Conservation (phyloP, 2,113 vertebrate genomes). For the Ictidomys tridecemlineatus region DNA sequence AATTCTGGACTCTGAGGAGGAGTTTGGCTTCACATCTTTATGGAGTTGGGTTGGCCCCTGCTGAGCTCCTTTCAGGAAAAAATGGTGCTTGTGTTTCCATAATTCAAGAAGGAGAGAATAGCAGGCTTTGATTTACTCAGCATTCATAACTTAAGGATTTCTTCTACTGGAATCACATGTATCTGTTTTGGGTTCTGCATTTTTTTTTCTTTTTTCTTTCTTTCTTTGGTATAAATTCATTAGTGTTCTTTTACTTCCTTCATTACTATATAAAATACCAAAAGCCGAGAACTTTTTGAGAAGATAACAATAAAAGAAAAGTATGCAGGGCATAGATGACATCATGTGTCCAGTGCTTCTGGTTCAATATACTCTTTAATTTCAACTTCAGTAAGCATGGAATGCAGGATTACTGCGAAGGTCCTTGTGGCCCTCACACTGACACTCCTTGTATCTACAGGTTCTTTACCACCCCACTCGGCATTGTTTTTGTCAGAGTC, state of each 20-base stretch:
- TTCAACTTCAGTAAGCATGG: neutral
- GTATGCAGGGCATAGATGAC: neutral
- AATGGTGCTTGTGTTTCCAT: neutral
- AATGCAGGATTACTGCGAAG: neutral
- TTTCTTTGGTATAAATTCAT: neutral
- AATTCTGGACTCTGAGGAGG: neutral
- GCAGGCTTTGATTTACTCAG: neutral
- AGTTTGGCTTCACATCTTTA: neutral
- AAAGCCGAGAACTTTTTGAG: neutral
- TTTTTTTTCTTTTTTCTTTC: neutral
- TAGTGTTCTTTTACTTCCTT: neutral
- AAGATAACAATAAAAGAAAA: neutral
- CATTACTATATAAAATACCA: neutral
- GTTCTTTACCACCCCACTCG: neutral
- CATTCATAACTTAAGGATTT: neutral
- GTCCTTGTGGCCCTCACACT: neutral
- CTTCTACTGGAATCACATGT: neutral
- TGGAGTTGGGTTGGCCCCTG: neutral
- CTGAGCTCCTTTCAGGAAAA: neutral
- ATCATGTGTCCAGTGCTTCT: neutral
- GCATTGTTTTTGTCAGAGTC: neutral
- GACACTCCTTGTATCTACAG: neutral
- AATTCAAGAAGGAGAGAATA: constrained; percentile 1
- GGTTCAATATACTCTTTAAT: neutral
- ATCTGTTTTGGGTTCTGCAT: neutral